Base-by-base conservation (phyloP, 2,888 invertebrate species). In the Cyaniris semiargus region DNA sequence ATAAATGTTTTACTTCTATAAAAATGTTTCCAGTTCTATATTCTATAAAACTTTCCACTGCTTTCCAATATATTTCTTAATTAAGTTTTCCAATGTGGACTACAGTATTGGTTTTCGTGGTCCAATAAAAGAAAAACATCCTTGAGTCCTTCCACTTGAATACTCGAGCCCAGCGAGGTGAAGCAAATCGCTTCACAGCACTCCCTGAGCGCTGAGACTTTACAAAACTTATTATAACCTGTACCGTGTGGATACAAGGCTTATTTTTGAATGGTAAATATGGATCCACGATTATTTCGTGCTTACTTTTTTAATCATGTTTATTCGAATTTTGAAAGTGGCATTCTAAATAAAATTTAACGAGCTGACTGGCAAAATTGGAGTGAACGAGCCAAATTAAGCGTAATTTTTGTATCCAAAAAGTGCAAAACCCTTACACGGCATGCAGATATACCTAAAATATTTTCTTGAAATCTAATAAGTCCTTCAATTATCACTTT, bases 111-210 rank as follows among this genome's bases (percentile, higher is more conserved):
- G 66, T 66, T 66, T 66, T 66, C 53, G 72, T 75, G 72, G 71
- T 60, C 74, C 75, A 76, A 77, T 66, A 78, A 78, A 76, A 76
- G 56, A 76, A 80, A 78, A 74, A 79, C 78, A 78, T 81, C 78
- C 81, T 80, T 80, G 78, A 80, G 80, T 79, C 78, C 80, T 84
- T 83, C 82, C 82, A 82, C 70, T 48, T 77, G 80, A 82, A 70
- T 80, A 76, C 74, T 56, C 79, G 78, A 77, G 78, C 8, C 79
- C 83, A 83, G 78, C 81, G 83, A 83, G 80, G 82, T 78, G 79
- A 60, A 77, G 72, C 76, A 76, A 79, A 81, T 80, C 78, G 77
- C 76, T 79, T 77, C 78, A 78, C 79, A 79, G 80, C 80, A 76
- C 76, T 72, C 66, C 75, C 70, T 58, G 31, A 70, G 34, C 58